Conservation (phyloP, 2,797 vertebrate genomes). For the Moxostoma hubbsi region DNA sequence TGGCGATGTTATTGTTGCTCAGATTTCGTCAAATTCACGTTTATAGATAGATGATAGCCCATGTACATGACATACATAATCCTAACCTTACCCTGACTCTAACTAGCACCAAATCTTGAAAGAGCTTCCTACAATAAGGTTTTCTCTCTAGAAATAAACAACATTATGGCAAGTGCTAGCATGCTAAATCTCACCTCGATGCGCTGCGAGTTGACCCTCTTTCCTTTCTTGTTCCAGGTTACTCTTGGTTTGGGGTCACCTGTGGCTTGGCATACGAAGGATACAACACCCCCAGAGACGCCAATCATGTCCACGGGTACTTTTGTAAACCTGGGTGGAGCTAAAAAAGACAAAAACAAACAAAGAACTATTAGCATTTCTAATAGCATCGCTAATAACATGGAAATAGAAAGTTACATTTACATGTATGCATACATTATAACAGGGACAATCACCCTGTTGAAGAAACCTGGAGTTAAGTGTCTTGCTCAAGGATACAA, state of each 20-base stretch:
- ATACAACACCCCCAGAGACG: slow-evolving; percentile 94
- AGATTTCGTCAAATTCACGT: too few species aligned
- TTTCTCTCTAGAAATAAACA: too few species aligned
- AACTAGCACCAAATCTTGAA: too few species aligned
- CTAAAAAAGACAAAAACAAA: slow-evolving; percentile 41
- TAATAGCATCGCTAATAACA: neutral
- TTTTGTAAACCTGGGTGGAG: slow-evolving; percentile 85
- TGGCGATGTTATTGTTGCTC: too few species aligned
- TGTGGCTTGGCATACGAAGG: slow-evolving; percentile 94
- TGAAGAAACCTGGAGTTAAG: too few species aligned
- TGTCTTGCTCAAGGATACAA: too few species aligned
- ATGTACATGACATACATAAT: too few species aligned
- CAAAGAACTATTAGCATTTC: slow-evolving; percentile 1
- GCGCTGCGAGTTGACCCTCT: slow-evolving; percentile 95
- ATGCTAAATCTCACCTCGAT: slow-evolving; percentile 85
- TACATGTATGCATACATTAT: too few species aligned
- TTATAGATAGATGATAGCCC: too few species aligned
- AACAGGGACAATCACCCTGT: too few species aligned
- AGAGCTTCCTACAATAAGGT: too few species aligned
- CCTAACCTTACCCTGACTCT: too few species aligned
- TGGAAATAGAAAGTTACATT: neutral
- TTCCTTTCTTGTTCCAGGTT: slow-evolving; percentile 98
- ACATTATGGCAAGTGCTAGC: neutral
- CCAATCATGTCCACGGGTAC: slow-evolving; percentile 94
- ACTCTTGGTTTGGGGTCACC: slow-evolving; percentile 94